These are phyloP conservation scores for Rotaria socialis DNA, from an alignment of 2,888 invertebrate species.

Conservation along the genomic window DNA sequence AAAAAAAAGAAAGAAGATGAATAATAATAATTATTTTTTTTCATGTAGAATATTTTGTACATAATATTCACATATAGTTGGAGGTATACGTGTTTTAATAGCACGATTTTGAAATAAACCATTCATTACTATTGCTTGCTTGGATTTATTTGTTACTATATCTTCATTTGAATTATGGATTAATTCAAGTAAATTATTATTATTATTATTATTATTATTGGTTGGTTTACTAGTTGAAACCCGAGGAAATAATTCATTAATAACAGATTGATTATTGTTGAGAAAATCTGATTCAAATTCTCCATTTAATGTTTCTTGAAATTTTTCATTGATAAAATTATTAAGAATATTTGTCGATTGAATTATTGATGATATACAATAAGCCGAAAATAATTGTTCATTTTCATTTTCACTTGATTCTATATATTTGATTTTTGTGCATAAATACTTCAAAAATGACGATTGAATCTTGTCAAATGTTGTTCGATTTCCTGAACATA, in stretches of 20 bases:
- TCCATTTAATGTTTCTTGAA: not conserved
- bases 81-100: not conserved
- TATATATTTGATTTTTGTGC: not conserved
- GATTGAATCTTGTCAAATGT: not conserved
- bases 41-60: not conserved
- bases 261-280: not conserved
- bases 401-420: not conserved
- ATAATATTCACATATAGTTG: constrained; percentile 14
- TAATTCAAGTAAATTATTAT: not conserved
- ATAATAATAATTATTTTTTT: not conserved
- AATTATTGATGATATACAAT: not conserved
- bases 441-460: not conserved
- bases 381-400: not conserved
- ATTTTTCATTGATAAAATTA: not conserved
- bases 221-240: too few relatives aligned
- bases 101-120: not conserved
- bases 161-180: not conserved
- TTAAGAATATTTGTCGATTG: not conserved
- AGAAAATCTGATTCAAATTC: not conserved
- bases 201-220: not conserved
- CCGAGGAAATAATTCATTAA: not conserved
- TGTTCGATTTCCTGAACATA: not conserved
- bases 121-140: not conserved
- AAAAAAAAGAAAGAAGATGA: not conserved
- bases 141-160: not conserved